Base-by-base conservation (phyloP, 2,113 vertebrate genomes). In the Phalacrocorax brasilianus region DNA sequence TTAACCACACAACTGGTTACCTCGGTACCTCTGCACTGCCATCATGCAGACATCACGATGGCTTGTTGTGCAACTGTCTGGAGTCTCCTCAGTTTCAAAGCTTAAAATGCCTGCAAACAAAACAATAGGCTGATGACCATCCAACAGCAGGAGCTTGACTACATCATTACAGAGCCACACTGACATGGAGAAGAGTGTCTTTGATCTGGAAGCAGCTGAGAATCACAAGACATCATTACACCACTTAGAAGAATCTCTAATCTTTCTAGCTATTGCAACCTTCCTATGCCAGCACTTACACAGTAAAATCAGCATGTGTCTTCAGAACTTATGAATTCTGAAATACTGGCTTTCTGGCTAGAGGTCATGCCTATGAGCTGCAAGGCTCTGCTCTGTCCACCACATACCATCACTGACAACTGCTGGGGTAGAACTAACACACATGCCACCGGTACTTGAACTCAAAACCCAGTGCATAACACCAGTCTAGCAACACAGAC, bases 121-220 rank as follows among this genome's bases (percentile, higher is more conserved):
- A 94, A 49, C 75, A 89, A 67, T 1, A 73, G 66, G 19, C 49
- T 82, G 89, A 95, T 68, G 66, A 61, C 45, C 74, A 94, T 27
- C 66, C 85, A 85, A 40, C 81, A 93, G 66, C 44, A 53, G 62
- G 66, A 88, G 74, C 40, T 38, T 53, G 87, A 56, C 77, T 79
- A 52, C 2, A 0, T 9, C 52, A 16, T 83, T 67, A 70, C 77
- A 88, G 53, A 76, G 81, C 81, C 85, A 96, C 67, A 42, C 8
- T 65, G 81, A 88, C 85, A 89, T 3, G 14, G 59, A 82, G 81
- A 85, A 81, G 63, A 67, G 27, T 68, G 81, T 56, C 94, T 95
- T 91, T 96, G 88, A 93, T 94, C 90, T 89, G 62, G 66, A 88
- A 90, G 82, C 82, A 96, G 92, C 85, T 85, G 92, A 96, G 81